Evolutionary conservation across 2,888 invertebrate species (phyloP).

Genomic region (Aspidiotus destructor): DNA sequence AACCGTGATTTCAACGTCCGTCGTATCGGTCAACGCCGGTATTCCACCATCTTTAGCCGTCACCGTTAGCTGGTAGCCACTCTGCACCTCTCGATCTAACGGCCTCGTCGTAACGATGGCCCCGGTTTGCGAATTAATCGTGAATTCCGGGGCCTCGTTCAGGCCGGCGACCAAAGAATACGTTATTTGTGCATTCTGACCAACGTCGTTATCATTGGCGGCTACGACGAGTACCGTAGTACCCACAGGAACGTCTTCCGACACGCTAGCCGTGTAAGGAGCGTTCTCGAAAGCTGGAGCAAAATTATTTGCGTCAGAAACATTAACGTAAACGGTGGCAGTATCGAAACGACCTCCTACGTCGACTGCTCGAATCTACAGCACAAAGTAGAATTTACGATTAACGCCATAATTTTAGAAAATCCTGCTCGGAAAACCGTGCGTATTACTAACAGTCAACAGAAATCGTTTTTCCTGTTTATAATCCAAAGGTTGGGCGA

Average conservation of each 20-base stretch:
- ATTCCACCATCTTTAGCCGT: conserved; percentile 87
- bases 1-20: conserved; percentile 89
- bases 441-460: conserved; percentile 53
- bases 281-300: conserved; percentile 88
- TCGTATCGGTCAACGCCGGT: conserved; percentile 83
- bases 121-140: conserved; percentile 86
- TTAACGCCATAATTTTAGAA: not conserved
- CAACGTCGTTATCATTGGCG: conserved; percentile 89
- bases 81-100: conserved; percentile 71
- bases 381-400: conserved; percentile 33
- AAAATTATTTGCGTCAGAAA: conserved; percentile 90
- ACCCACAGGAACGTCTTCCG: conserved; percentile 86
- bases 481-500: conserved; percentile 84
- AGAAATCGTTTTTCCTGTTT: conserved; percentile 82
- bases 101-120: conserved; percentile 77
- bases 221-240: conserved; percentile 84
- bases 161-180: conserved; percentile 57
- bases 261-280: conserved; percentile 71
- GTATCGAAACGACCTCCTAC: conserved; percentile 79
- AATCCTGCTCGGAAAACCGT: too few relatives aligned
- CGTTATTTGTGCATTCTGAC: conserved; percentile 82
- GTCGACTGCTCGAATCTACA: conserved; percentile 66
- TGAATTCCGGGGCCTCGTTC: conserved; percentile 61
- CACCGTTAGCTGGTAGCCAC: conserved; percentile 77
- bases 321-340: conserved; percentile 80